Conservation (phyloP, 2,113 vertebrate genomes). For the Anser brachyrhynchus region DNA sequence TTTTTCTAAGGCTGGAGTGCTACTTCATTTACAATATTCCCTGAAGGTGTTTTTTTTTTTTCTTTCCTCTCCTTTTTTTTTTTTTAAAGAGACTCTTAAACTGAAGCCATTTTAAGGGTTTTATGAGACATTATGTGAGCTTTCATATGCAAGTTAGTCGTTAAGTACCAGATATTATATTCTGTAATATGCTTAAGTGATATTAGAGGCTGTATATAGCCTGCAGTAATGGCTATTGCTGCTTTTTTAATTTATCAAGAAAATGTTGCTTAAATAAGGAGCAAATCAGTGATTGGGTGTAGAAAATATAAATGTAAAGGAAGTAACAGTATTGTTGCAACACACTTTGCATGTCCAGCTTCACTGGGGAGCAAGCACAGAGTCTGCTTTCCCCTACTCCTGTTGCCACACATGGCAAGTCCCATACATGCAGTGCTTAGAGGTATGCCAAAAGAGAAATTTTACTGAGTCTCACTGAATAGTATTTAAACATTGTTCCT, state of each 20-base stretch:
- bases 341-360: conserved; percentile 50
- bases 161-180: conserved; percentile 97
- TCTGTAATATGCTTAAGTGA: conserved; percentile 94
- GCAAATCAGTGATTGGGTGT: conserved; percentile 80
- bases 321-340: conserved; percentile 66
- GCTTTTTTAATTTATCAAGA: conserved; percentile 88
- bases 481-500: background rate
- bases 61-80: conserved; percentile 59
- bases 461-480: background rate
- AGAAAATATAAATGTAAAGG: conserved; percentile 79
- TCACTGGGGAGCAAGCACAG: conserved; percentile 29
- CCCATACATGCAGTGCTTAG: background rate
- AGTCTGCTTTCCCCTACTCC: background rate
- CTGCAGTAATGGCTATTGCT: conserved; percentile 92
- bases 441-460: background rate
- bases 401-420: conserved; percentile 20
- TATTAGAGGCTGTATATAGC: conserved; percentile 86
- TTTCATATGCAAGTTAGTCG: conserved; percentile 94
- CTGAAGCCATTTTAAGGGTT: conserved; percentile 88
- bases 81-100: conserved; percentile 87
- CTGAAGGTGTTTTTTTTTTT: conserved; percentile 86
- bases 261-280: conserved; percentile 86
- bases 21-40: conserved; percentile 91
- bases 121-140: conserved; percentile 95
- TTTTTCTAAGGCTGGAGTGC: conserved; percentile 83